Conservation (phyloP, 2,113 vertebrate genomes). For the Neofelis nebulosa region DNA sequence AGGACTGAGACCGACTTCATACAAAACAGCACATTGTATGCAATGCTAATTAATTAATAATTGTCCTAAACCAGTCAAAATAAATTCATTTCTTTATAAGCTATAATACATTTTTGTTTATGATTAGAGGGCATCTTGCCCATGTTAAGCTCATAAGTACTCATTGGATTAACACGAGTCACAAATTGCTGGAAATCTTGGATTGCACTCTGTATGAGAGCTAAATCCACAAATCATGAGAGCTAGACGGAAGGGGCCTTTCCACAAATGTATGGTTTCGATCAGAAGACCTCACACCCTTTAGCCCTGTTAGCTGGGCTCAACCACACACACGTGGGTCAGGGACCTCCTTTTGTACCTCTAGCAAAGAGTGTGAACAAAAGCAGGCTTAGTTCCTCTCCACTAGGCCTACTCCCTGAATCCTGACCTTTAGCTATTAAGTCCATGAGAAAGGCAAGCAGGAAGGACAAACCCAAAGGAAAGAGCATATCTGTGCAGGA, state of each 20-base stretch:
- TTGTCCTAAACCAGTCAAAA: slow-evolving; percentile 8
- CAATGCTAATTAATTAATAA: background rate
- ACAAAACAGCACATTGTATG: background rate
- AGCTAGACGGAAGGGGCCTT: background rate
- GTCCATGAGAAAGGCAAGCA: background rate
- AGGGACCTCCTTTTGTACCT: background rate
- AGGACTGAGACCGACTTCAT: background rate
- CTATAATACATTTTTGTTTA: slow-evolving; percentile 14
- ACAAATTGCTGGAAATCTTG: background rate
- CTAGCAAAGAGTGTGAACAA: background rate
- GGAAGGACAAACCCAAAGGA: background rate
- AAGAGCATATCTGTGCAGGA: background rate
- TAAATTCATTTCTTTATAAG: slow-evolving; percentile 7
- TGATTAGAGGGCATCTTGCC: background rate
- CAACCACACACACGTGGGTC: background rate
- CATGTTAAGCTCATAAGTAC: background rate
- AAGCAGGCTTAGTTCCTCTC: background rate
- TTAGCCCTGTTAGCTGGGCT: background rate
- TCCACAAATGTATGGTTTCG: background rate
- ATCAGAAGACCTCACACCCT: background rate
- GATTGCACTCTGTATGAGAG: background rate
- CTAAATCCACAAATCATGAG: background rate
- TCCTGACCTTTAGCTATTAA: background rate
- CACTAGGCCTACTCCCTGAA: background rate
- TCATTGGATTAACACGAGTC: background rate